Base-by-base conservation (phyloP, 2,113 vertebrate species). In the Prionailurus bengalensis region DNA sequence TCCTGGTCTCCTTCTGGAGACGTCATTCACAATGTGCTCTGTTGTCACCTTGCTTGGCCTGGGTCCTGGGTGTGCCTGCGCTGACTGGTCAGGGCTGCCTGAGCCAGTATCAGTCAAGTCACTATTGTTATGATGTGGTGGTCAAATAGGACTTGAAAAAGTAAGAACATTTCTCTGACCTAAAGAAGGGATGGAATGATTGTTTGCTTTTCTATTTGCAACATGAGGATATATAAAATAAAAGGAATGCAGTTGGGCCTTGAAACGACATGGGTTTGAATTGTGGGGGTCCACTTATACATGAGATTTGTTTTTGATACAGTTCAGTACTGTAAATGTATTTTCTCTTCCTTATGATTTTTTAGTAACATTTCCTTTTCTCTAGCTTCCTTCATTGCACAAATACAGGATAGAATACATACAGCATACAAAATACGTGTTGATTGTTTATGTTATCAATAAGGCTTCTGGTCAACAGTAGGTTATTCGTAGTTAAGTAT, bases 21-120 rank as follows among this genome's bases (percentile, higher is more conserved):
- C 0, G 29, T 5, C 0, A 6, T 42, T 65, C 6, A 1, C n/a
- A 6, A 0, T 0, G 23, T 1, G 3, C 42, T 33, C 48, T 29
- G 17, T 36, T 27, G 27, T 21, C 12, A 11, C 23, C n/a, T 4
- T 3, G 39, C 29, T 16, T 23, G 48, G 16, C 16, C 51, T 13
- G 13, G 85, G 33, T 31, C 33, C 36, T 4, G 3, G 29, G 58
- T 11, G 15, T 10, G 13, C 4, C 39, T 3, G 2, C 21, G 3
- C 21, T 27, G 4, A 42, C 3, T 1, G 23, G 13, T 42, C 42
- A 48, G 17, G 14, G 6, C 70, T 39, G 36, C 31, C 42, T 8
- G 36, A 31, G 51, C 1, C 5, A 29, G 14, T 1, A 58, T 0
- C 31, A 31, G n/a, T 48, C 8, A 36, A 5, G 17, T 76, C 14